Conservation (phyloP, 1,140 invertebrate genomes). For the Oncopeltus fasciatus region DNA sequence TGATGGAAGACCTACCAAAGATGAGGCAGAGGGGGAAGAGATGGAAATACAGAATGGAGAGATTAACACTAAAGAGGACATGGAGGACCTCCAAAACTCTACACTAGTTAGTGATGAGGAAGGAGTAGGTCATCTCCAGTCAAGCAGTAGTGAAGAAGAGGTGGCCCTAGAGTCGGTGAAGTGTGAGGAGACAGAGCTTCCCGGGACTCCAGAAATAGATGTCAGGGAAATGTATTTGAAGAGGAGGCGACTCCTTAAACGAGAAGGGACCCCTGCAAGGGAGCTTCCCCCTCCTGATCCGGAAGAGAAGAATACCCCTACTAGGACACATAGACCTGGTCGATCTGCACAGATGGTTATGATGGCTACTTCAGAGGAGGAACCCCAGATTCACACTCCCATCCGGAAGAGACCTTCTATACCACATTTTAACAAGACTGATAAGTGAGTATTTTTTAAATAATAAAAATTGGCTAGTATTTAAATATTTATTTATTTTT, state of each 20-base stretch:
- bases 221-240: neutral
- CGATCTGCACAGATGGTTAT: neutral
- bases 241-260: neutral
- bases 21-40: neutral
- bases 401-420: too few species aligned
- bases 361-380: conserved; percentile 1
- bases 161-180: neutral
- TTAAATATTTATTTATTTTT: too few species aligned
- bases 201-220: too few species aligned
- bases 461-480: too few species aligned
- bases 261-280: neutral
- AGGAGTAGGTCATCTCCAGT: too few species aligned
- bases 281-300: neutral
- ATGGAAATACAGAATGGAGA: too few species aligned
- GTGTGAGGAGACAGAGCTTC: neutral
- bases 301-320: neutral
- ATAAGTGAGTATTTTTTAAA: neutral
- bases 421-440: neutral
- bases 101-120: neutral
- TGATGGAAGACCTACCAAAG: neutral
- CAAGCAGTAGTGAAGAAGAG: neutral
- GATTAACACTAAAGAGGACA: neutral
- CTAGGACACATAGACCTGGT: neutral
- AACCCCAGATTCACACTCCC: neutral
- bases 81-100: neutral